These are phyloP conservation scores for Siniperca obscura DNA, from an alignment of 2,797 vertebrate genomes.

Conservation along the genomic window DNA sequence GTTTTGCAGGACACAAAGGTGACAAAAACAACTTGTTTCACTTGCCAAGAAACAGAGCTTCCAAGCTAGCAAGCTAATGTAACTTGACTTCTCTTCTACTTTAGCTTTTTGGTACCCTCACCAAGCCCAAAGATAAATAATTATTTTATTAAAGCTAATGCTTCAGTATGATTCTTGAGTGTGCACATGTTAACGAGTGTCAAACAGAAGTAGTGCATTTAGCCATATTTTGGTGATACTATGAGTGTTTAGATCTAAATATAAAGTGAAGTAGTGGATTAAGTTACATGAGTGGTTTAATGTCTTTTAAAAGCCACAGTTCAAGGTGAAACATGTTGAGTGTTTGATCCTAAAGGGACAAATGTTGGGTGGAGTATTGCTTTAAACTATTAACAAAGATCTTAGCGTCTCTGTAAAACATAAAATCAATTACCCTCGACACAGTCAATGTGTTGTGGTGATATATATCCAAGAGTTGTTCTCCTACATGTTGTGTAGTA, in stretches of 20 bases:
- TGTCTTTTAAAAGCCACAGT: not conserved
- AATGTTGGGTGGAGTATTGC: not conserved
- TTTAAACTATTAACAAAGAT: constrained; percentile 30
- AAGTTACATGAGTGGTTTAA: constrained; percentile 23
- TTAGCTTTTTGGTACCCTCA: not conserved
- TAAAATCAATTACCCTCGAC: constrained; percentile 28
- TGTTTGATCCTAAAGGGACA: constrained; percentile 23
- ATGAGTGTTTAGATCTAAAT: not conserved
- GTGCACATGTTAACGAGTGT: not conserved
- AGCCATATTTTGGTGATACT: constrained; percentile 4
- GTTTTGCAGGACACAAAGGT: constrained; percentile 35
- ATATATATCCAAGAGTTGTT: constrained; percentile 3
- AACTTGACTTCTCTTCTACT: not conserved
- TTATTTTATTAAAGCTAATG: not conserved
- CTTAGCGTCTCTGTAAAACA: constrained; percentile 19
- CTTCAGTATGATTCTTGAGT: not conserved
- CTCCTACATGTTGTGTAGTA: constrained; percentile 1
- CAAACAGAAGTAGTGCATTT: constrained; percentile 8
- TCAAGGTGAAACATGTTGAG: not conserved
- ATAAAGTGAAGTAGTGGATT: constrained; percentile 17
- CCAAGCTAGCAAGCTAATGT: not conserved
- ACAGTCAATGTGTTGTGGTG: constrained; percentile 5
- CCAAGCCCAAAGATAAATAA: not conserved
- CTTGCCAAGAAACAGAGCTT: constrained; percentile 12
- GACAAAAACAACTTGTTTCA: constrained; percentile 14